These are phyloP conservation scores for Therioaphis trifolii DNA, from an alignment of 2,888 invertebrate genomes.

Conservation along the genomic window DNA sequence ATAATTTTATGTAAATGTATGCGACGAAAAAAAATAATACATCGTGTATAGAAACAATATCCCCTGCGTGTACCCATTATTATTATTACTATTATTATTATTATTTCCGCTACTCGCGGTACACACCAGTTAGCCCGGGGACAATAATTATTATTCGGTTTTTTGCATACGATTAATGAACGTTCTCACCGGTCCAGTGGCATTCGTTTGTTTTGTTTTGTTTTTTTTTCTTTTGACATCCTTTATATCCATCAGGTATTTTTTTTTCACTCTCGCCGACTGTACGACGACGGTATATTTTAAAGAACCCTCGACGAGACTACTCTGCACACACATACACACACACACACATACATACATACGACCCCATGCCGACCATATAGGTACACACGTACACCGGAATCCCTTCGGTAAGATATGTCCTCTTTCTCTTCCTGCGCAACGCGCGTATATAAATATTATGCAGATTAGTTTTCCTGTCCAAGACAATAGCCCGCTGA, in stretches of 20 bases:
- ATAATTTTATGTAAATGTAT: constrained; percentile 61
- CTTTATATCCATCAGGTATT: constrained; percentile 20
- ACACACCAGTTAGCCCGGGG: constrained; percentile 54
- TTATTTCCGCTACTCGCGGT: constrained; percentile 16
- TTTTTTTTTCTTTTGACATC: constrained; percentile 47
- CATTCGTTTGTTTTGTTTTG: constrained; percentile 55
- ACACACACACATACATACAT: too few relatives aligned
- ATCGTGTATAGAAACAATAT: constrained; percentile 56
- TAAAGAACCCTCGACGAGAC: constrained; percentile 55
- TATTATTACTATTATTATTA: constrained; percentile 48
- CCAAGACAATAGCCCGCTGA: constrained; percentile 56
- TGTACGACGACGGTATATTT: constrained; percentile 21
- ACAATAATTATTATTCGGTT: constrained; percentile 61
- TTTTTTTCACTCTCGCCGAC: constrained; percentile 31
- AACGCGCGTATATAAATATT: constrained; percentile 28
- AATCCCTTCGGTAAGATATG: constrained; percentile 49
- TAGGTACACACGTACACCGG: neutral
- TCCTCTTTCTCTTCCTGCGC: constrained; percentile 21
- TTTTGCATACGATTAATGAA: constrained; percentile 62
- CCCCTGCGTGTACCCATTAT: constrained; percentile 50
- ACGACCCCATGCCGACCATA: constrained; percentile 52
- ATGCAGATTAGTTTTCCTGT: constrained; percentile 61
- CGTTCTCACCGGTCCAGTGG: constrained; percentile 62
- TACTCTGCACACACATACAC: neutral
- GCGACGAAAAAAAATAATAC: constrained; percentile 39